Evolutionary conservation across 2,113 vertebrate genomes (phyloP).

Genomic region (Regulus satrapa): DNA sequence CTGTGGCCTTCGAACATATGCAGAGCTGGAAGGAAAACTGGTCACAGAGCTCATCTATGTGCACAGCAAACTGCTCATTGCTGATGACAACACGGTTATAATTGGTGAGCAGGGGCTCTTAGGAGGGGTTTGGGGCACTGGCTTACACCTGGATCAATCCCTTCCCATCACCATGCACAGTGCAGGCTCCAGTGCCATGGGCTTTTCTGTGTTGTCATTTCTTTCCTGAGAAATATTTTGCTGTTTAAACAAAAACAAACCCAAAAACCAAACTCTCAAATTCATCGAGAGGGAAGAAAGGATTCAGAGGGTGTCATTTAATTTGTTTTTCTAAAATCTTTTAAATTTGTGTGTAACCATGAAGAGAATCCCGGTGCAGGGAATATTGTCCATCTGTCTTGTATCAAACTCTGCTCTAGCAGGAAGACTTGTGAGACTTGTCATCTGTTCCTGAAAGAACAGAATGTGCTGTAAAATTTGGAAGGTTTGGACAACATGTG

Average conservation of each 20-base stretch:
- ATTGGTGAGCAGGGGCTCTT: constrained; percentile 81
- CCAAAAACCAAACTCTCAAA: neutral
- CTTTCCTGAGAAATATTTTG: neutral
- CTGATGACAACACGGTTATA: constrained; percentile 93
- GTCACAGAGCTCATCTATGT: constrained; percentile 96
- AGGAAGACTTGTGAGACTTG: constrained; percentile 65
- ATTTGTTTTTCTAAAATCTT: constrained; percentile 15
- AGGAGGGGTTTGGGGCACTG: neutral
- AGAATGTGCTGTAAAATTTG: constrained; percentile 63
- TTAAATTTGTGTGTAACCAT: neutral
- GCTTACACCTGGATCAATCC: accelerated
- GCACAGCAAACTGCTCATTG: constrained; percentile 96
- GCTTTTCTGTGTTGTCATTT: neutral
- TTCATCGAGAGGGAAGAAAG: neutral
- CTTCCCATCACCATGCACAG: neutral
- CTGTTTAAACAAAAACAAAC: neutral
- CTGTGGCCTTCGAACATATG: constrained; percentile 88
- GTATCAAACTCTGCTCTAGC: constrained; percentile 55
- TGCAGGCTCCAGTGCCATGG: neutral
- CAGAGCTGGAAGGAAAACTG: constrained; percentile 86
- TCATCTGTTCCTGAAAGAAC: constrained; percentile 71
- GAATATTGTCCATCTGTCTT: constrained; percentile 68
- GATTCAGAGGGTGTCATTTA: neutral
- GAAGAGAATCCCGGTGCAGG: constrained; percentile 9
- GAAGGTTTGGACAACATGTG: constrained; percentile 52